Base-by-base conservation (phyloP, 2,888 invertebrate genomes). In the Bellardia bayeri region DNA sequence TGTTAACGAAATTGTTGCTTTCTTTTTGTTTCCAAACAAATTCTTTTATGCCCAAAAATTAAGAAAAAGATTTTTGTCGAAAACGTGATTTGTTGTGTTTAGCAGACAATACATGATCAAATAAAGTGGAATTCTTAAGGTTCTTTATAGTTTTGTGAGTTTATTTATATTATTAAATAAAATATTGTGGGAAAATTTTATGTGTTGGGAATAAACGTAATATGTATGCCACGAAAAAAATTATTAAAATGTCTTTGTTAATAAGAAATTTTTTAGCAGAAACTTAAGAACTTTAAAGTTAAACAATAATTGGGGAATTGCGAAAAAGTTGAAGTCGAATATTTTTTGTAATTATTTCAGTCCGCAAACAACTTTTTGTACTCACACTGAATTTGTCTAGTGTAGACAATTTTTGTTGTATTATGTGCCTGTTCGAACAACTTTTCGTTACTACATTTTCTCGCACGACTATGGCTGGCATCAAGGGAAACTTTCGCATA, bases 61-160 rank as follows among this genome's bases (percentile, higher is more conserved):
- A 51, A 51, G n/a, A 23, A 51, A 40, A 69, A 76, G 58, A 78
- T 76, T 72, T 72, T 82, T 82, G 81, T 78, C 37, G 58, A 83
- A 86, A 86, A 82, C 86, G 86, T 86, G 86, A 86, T 82, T 75
- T 80, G 63, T 86, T 79, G 56, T 56, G 37, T 40, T 16, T 11
- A 69, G n/a, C 37, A 63, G 37, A 78, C 42, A 76, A 81, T 64
- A 68, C 23, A 56, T 74, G 45, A 64, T 81, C 8, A 64, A 66
- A 49, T 58, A 61, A 63, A 58, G n/a, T 37, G 14, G 66, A 80
- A 74, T 74, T 74, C 3, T 49, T 23, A 40, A 33, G 0, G 1
- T 66, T 14, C 49, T 64, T 69, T 61, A 37, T 5, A 37, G 37
- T 37, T 37, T 23, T 4, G 5, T 37, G 0, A 37, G 37, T 16